Evolutionary conservation across 2,797 vertebrate species (phyloP).

Genomic region (Hydrolagus colliei): DNA sequence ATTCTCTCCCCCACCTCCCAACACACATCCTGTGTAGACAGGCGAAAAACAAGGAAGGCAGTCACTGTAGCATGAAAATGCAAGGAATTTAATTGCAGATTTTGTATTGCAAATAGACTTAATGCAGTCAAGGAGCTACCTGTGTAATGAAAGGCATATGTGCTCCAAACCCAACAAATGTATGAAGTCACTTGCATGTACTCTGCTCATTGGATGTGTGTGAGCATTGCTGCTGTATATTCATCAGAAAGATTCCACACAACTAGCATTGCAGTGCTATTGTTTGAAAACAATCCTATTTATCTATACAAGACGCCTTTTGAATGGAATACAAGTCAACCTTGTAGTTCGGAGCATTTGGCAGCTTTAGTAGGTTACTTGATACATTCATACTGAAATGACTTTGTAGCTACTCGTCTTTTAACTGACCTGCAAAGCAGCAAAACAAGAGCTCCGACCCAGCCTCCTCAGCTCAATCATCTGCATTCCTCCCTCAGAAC

Average conservation of each 20-base stretch:
- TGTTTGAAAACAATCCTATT: not conserved
- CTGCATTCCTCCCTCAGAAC: constrained; percentile 13
- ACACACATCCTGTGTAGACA: not conserved
- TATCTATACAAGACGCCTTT: no score
- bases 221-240: no score
- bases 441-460: constrained; percentile 16
- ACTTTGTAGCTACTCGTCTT: not conserved
- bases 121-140: no score
- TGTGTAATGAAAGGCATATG: not conserved
- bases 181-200: not conserved
- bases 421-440: constrained; percentile 23
- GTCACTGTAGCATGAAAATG: no score
- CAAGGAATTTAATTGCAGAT: not conserved
- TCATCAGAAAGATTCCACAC: not conserved
- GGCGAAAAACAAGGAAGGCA: not conserved
- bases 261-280: not conserved
- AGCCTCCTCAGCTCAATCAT: not conserved
- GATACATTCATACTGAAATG: not conserved
- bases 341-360: not conserved
- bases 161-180: not conserved
- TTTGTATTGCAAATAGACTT: no score
- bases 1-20: no score
- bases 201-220: not conserved
- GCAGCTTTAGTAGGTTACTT: not conserved
- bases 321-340: not conserved